Conservation (phyloP, 2,888 invertebrate genomes). For the Pollenia griseotomentosa region DNA sequence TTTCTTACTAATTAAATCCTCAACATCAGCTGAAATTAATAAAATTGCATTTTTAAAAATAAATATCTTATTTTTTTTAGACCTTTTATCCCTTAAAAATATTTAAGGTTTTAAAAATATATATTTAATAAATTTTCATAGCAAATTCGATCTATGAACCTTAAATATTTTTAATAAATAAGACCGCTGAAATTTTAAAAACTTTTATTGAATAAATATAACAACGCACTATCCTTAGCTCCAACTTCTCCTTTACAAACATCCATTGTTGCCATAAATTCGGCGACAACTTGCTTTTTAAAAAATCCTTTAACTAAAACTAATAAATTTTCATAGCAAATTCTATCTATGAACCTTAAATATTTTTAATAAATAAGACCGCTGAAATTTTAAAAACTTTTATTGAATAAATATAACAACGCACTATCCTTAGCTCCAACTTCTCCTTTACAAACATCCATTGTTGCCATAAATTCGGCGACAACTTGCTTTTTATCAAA, state of each 20-base stretch:
- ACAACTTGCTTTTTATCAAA: constrained; percentile 76
- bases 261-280: constrained; percentile 75
- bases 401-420: background rate
- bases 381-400: too few species aligned
- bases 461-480: constrained; percentile 74
- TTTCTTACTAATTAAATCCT: constrained; percentile 74
- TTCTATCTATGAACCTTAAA: too few species aligned
- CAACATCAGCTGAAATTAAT: constrained; percentile 74
- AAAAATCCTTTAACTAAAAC: constrained; percentile 72
- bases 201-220: too few species aligned
- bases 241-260: constrained; percentile 79
- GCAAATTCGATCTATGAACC: too few species aligned
- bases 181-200: too few species aligned
- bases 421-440: constrained; percentile 79
- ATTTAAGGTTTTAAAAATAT: background rate
- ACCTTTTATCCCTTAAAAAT: too few species aligned
- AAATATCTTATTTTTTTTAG: background rate
- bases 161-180: too few species aligned
- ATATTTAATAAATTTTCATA: too few species aligned
- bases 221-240: constrained; percentile 77
- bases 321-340: too few species aligned
- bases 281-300: constrained; percentile 76
- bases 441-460: constrained; percentile 78
- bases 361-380: too few species aligned
- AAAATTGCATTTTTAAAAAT: background rate